Percentiles rank a stretch among this genome's conserved stretches.
Conservation (phyloP, 2,888 invertebrate genomes). For the Petrolisthes cinctipes region DNA sequence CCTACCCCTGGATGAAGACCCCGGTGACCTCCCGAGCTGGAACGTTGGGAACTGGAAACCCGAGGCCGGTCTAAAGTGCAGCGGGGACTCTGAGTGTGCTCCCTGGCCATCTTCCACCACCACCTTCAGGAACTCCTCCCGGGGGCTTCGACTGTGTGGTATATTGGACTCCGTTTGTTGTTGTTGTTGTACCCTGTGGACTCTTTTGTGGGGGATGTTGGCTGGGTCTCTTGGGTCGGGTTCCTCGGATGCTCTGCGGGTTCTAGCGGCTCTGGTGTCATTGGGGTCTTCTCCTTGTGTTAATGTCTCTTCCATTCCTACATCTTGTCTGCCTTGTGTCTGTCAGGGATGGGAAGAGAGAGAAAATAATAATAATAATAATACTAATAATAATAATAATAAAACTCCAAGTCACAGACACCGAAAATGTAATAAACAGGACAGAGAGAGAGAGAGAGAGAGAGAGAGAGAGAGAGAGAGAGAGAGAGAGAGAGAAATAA, state of each 20-base stretch:
- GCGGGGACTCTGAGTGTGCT: conserved; percentile 6
- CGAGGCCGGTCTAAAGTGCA: conserved; percentile 40
- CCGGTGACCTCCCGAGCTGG: conserved; percentile 5
- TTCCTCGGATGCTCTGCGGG: conserved; percentile 15
- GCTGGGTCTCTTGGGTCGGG: conserved; percentile 1
- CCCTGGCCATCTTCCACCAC: conserved; percentile 3
- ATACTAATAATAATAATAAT: too few relatives aligned
- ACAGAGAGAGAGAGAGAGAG: conserved; percentile 16
- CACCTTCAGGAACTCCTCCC: conserved; percentile 3
- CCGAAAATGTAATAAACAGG: too few relatives aligned
- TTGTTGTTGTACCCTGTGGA: conserved; percentile 39
- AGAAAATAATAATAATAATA: too few relatives aligned
- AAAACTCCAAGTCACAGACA: too few relatives aligned
- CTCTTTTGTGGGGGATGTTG: conserved; percentile 41
- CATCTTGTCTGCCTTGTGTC: neutral
- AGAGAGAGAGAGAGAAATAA: neutral
- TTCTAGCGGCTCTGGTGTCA: neutral
- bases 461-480: neutral
- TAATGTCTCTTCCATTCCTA: neutral
- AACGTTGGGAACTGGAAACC: conserved; percentile 41
- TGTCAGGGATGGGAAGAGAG: too few relatives aligned
- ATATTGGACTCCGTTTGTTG: conserved; percentile 2
- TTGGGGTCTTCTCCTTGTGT: neutral
- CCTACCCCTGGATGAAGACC: neutral
- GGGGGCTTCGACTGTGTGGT: conserved; percentile 31